These are phyloP conservation scores for Pollenia griseotomentosa DNA, from an alignment of 2,888 invertebrate species.

Conservation along the genomic window DNA sequence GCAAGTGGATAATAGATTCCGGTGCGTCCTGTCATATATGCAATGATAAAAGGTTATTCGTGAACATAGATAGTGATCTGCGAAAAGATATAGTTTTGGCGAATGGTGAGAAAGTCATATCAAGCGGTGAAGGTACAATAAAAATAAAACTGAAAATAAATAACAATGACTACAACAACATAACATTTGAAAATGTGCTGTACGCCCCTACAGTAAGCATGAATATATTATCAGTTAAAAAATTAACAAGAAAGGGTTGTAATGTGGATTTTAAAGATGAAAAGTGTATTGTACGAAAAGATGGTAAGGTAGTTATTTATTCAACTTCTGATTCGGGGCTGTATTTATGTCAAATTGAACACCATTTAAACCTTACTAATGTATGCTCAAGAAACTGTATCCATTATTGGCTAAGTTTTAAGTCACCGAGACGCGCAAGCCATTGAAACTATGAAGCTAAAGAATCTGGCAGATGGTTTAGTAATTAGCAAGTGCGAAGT, in stretches of 20 bases:
- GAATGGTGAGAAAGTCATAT: no score
- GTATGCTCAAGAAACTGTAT: background rate
- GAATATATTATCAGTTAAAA: constrained; percentile 15
- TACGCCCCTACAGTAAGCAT: constrained; percentile 4
- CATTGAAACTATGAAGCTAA: constrained; percentile 2
- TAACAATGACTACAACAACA: no score
- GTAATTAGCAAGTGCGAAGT: no score
- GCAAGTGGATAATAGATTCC: constrained; percentile 19
- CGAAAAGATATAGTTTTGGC: no score
- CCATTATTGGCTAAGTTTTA: constrained; percentile 7
- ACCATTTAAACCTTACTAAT: background rate
- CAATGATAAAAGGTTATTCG: constrained; percentile 10
- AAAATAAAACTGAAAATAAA: no score
- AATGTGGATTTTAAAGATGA: background rate
- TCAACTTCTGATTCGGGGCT: no score
- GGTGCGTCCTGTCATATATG: constrained; percentile 48
- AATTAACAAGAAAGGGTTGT: constrained; percentile 6
- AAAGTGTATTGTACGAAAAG: no score
- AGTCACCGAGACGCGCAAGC: background rate
- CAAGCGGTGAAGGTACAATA: no score
- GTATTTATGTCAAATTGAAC: constrained; percentile 6
- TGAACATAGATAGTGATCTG: no score
- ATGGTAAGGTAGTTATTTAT: no score
- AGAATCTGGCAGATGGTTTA: background rate
- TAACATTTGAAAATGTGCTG: background rate